Evolutionary conservation across 2,797 vertebrate species (phyloP), one percentile per base, ranked within the genome.

Genomic region (Glossophaga mutica): DNA sequence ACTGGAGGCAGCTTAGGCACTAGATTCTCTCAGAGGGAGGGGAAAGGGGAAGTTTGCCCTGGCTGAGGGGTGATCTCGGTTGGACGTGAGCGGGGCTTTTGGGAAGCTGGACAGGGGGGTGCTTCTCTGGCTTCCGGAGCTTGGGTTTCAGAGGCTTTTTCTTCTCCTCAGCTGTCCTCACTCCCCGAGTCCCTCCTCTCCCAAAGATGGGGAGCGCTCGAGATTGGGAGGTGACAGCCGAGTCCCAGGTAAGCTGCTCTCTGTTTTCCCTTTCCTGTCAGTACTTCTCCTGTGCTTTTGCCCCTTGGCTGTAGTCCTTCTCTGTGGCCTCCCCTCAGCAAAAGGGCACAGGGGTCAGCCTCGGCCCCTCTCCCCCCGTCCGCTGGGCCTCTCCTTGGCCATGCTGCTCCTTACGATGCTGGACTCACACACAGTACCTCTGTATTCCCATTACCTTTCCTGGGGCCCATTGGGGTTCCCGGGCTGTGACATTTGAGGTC

Each of bases 211-310:
- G 94, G 29, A 94, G 78, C 5, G 0, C 37, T 86, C 94, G 94
- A 82, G 96, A 96, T 42, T 97, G 97, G 97, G 96, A 96, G 84
- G 85, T 94, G 84, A 48, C 93, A 12, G 62, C 65, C 2, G 74
- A 91, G 90, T 94, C 96, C n/a, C 96, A 97, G 96, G 97, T 98
- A 73, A 96, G 91, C 78, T 84, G 42, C 44, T 42, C 0, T 48
- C 59, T 71, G 37, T 90, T 87, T 67, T 78, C 42, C 77, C 57
- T 42, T 87, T 81, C 44, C 22, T 68, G 21, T 29, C 11, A 2
- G 68, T 21, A 2, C 39, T 87, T 29, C 39, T 55, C 37, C 29
- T 50, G 24, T 83, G n/a, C 18, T 26, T 8, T 68, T 29, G 26
- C 2, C 34, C 26, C 39, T 37, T 5, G 18, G 29, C 11, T 19